phyloP scores from a whole-genome alignment of 2,888 invertebrate genomes.

The Julus scanicus region DNA sequence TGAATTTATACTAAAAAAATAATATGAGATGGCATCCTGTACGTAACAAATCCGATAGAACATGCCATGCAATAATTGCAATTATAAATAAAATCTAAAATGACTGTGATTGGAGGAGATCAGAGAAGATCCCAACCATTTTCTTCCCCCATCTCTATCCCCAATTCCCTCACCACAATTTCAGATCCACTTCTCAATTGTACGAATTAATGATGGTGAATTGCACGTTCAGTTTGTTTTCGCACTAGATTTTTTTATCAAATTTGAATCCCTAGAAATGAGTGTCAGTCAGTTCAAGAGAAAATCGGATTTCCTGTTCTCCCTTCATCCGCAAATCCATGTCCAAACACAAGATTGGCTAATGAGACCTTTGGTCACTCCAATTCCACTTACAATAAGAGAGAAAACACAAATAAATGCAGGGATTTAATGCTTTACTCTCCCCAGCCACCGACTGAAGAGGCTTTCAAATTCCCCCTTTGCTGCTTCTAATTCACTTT shows the following conservation, averaged over 20 bases:
- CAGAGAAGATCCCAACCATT: background rate
- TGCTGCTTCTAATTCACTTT: constrained; percentile 45
- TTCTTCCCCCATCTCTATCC: constrained; percentile 4
- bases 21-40: background rate
- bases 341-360: constrained; percentile 43
- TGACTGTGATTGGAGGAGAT: constrained; percentile 16
- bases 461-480: constrained; percentile 43
- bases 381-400: constrained; percentile 45
- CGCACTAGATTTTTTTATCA: constrained; percentile 4
- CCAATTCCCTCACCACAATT: constrained; percentile 15
- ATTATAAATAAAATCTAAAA: constrained; percentile 23
- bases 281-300: background rate
- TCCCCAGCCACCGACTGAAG: constrained; percentile 41
- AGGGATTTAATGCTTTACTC: constrained; percentile 37
- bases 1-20: background rate
- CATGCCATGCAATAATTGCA: background rate
- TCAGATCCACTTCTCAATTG: constrained; percentile 4
- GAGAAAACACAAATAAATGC: constrained; percentile 45
- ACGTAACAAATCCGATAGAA: background rate
- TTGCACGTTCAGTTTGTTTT: background rate
- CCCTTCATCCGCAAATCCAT: constrained; percentile 47
- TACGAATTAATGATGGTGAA: background rate
- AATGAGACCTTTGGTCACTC: constrained; percentile 47
- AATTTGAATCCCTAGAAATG: constrained; percentile 43
- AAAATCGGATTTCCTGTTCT: constrained; percentile 41